Evolutionary conservation across 2,797 vertebrate genomes (phyloP).

Genomic region (Crocidura indochinensis): DNA sequence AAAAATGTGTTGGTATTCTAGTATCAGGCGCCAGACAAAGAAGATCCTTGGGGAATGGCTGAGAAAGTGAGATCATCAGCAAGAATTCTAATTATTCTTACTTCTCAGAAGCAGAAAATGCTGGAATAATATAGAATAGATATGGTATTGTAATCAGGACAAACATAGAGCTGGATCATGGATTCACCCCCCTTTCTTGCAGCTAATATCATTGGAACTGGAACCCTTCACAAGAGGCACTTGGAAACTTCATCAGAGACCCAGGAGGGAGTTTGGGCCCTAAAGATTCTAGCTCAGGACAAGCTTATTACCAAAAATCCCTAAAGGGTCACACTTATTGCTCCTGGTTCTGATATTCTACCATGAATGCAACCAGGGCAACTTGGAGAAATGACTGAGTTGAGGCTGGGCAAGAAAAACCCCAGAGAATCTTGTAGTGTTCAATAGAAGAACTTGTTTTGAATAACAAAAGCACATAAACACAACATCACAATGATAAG

Average conservation of each 20-base stretch:
- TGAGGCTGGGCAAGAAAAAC: background rate
- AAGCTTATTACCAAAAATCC: background rate
- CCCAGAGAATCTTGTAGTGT: background rate
- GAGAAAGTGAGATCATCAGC: background rate
- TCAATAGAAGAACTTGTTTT: background rate
- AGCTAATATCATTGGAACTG: background rate
- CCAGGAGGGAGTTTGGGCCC: background rate
- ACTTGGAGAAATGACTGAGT: background rate
- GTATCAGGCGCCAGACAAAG: background rate
- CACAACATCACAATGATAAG: background rate
- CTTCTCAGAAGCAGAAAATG: background rate
- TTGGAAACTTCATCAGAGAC: constrained; percentile 17
- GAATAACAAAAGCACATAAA: background rate
- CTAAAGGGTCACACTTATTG: background rate
- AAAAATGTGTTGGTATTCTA: constrained; percentile 19
- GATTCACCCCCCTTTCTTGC: background rate
- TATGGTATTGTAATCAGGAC: too few relatives aligned
- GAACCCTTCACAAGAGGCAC: background rate
- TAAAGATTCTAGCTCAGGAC: background rate
- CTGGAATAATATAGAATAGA: background rate
- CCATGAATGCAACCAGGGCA: background rate
- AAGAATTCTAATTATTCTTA: background rate
- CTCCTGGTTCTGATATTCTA: background rate
- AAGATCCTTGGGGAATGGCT: background rate
- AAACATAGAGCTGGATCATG: background rate